Evolutionary conservation across 2,888 invertebrate genomes (phyloP), one percentile per base, ranked within the genome.

Genomic region (Baronia brevicornis): DNA sequence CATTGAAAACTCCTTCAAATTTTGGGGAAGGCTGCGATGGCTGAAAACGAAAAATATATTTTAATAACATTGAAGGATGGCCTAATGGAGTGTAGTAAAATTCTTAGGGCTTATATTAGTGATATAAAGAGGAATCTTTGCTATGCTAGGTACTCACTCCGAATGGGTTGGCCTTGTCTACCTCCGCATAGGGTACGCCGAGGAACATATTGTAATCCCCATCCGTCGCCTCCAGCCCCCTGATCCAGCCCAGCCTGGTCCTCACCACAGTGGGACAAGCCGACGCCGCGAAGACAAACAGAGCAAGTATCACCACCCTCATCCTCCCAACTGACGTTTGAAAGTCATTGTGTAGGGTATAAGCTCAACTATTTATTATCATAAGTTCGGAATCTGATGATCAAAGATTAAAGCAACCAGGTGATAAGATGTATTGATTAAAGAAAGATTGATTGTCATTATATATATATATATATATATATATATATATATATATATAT

Each of bases 51-150:
- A 20, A 7, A 5, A 12, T 5, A 9, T 9, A 12, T 6, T n/a
- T 11, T 9, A 22, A 2, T 67, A 62, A 32, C 3, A 84, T 95
- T 96, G 62, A 94, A 89, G 90, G 96, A 97, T 71, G 97, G n/a
- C 52, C 97, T 87, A 85, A 97, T 97, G 68, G 97, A 97, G 34
- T 96, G 97, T 75, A 97, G 97, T 57, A 97, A 94, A 6, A 97
- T 97, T 51, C 97, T 89, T 74, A 97, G 97, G 8, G 97, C 97
- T 8, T 97, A 97, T 41, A 97, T 28, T 24, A 28, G 28, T n/a
- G 28, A 34, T 2, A 33, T 33, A 17, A 25, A 13, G 4, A 10
- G 12, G 12, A 12, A 6, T 11, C 11, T 4, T 18, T n/a, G n/a
- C n/a, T n/a, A n/a, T n/a, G n/a, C n/a, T n/a, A n/a, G n/a, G 3